Base-by-base conservation (phyloP, 2,888 invertebrate genomes). In the Papilio elwesi region DNA sequence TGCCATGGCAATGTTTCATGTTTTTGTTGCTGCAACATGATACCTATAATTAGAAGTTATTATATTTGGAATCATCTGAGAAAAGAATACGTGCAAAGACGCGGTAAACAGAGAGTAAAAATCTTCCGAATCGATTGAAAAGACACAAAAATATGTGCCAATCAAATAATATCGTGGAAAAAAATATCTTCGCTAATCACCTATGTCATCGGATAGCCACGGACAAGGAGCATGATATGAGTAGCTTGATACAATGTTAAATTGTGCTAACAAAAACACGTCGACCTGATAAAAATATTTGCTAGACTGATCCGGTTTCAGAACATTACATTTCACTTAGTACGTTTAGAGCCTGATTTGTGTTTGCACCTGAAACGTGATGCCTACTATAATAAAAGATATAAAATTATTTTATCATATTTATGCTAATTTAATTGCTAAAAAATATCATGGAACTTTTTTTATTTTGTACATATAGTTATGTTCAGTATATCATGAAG, bases 281-380 rank as follows among this genome's bases (percentile, higher is more conserved):
- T 48, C 36, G 53, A 47, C n/a, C 53, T 55, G 53, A 70, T 64
- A 70, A 53, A 70, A 63, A 70, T 64, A 47, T 63, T 63, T 64
- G 64, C 53, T 26, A 64, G 47, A 64, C 26, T 70, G 63, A 70
- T 70, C 70, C 63, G 70, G 70, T 70, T 70, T 48, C 47, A 53
- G 70, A 47, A 64, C 12, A 13, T 26, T 16, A 52, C 43, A 53
- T 64, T 70, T 15, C 48, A 64, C 9, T 70, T 70, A 70, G 53
- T 55, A 64, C 8, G 8, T 11, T 64, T 55, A 64, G 26, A 53
- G 26, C 8, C 26, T 53, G 11, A 62, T 36, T 64, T 59, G n/a
- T 68, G 8, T 9, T 43, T 12, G 36, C 68, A 38, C n/a, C 5
- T 49, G 7, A 49, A 59, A 38, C 68, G 57, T 49, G 68, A 68